Conservation (phyloP, 2,888 invertebrate species). For the Sericinus montela region DNA sequence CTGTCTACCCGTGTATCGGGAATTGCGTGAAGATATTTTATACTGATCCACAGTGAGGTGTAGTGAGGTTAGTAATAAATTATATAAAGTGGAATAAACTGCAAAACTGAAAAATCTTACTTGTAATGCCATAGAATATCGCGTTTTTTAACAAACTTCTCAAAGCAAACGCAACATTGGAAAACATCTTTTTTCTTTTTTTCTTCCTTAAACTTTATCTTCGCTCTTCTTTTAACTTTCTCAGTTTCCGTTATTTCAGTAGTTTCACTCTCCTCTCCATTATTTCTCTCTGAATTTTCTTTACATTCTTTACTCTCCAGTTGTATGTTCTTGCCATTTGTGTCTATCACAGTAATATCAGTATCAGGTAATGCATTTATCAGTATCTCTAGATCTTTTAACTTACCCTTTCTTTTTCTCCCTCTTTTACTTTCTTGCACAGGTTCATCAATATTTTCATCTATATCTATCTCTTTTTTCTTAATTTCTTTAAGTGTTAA, state of each 20-base stretch:
- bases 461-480: slow-evolving; percentile 27
- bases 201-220: slow-evolving; percentile 1
- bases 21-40: too few relatives aligned
- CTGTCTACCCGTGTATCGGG: too few relatives aligned
- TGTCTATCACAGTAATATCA: background rate
- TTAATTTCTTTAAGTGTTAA: slow-evolving; percentile 51
- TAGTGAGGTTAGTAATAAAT: background rate
- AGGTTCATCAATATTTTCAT: slow-evolving; percentile 20
- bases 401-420: slow-evolving; percentile 24
- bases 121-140: slow-evolving; percentile 64
- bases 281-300: background rate
- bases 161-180: slow-evolving; percentile 64
- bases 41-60: too few relatives aligned
- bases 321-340: too few relatives aligned
- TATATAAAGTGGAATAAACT: background rate
- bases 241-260: too few relatives aligned
- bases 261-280: background rate
- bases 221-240: slow-evolving; percentile 26
- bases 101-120: slow-evolving; percentile 40
- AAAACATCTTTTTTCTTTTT: slow-evolving; percentile 25
- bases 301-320: background rate
- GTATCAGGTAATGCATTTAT: slow-evolving; percentile 11
- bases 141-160: slow-evolving; percentile 38
- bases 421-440: slow-evolving; percentile 22
- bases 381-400: slow-evolving; percentile 18